phyloP scores from a whole-genome alignment of 1,140 invertebrate genomes.

The Penaeus vannamei region DNA sequence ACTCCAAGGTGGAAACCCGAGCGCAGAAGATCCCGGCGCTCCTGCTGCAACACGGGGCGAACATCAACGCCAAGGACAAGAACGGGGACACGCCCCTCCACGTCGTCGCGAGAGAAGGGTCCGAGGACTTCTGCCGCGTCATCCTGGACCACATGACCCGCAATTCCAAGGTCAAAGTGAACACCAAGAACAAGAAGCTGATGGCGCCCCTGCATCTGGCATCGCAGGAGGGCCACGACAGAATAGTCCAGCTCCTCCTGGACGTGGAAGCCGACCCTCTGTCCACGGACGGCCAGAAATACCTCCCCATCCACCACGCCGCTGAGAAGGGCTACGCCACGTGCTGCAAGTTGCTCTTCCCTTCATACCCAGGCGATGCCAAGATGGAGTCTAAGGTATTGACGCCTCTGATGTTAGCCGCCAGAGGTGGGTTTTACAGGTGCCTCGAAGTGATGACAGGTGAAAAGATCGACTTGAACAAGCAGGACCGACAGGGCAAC shows the following conservation, averaged over 20 bases:
- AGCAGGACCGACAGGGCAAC: neutral
- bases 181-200: conserved; percentile 14
- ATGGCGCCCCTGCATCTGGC: conserved; percentile 40
- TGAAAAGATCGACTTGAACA: neutral
- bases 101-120: neutral
- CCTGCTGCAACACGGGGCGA: neutral
- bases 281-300: neutral
- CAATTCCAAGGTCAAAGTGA: neutral
- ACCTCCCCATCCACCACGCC: conserved; percentile 45
- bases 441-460: neutral
- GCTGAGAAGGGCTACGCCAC: neutral
- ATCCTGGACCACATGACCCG: neutral
- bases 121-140: neutral
- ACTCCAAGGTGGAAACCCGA: too few species aligned
- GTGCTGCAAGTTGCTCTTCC: conserved; percentile 31
- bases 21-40: neutral
- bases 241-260: conserved; percentile 12
- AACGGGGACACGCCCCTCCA: neutral
- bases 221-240: neutral
- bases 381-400: neutral
- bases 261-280: conserved; percentile 8
- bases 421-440: conserved; percentile 33
- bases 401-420: conserved; percentile 26
- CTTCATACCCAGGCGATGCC: neutral
- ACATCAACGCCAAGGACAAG: neutral